phyloP scores from a whole-genome alignment of 2,113 vertebrate species.

The Syngnathus typhle region DNA sequence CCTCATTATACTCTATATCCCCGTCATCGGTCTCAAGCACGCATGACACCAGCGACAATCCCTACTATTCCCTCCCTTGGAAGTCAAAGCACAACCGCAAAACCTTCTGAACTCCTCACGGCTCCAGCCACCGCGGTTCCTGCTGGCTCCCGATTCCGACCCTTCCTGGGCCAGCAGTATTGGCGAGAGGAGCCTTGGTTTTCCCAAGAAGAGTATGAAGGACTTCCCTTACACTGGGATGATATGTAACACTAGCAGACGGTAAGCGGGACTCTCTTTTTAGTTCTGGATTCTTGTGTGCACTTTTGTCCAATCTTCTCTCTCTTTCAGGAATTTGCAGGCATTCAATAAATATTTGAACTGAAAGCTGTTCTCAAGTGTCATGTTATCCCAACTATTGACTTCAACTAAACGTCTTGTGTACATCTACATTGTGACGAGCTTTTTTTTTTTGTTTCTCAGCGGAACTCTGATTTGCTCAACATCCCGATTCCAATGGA shows the following conservation, averaged over 20 bases:
- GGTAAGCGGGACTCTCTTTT: not conserved
- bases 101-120: not conserved
- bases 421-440: too few relatives aligned
- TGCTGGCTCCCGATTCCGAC: constrained; percentile 12
- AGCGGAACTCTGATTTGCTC: too few relatives aligned
- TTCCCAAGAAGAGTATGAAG: not conserved
- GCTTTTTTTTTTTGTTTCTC: not conserved
- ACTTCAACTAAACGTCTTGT: not conserved
- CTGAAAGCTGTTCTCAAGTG: not conserved
- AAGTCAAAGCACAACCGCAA: too few relatives aligned
- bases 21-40: not conserved
- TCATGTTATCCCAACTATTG: not conserved
- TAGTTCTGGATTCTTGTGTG: not conserved
- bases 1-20: not conserved
- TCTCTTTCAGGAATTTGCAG: constrained; percentile 9
- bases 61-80: not conserved
- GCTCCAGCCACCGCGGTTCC: not conserved
- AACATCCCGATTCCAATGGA: too few relatives aligned
- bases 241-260: not conserved
- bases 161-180: not conserved
- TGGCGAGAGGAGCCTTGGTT: constrained; percentile 15
- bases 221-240: not conserved
- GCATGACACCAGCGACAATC: not conserved
- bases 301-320: not conserved
- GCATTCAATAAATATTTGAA: constrained; percentile 23